These are phyloP conservation scores for Nemurella pictetii DNA, from an alignment of 2,888 invertebrate genomes.

Conservation along the genomic window DNA sequence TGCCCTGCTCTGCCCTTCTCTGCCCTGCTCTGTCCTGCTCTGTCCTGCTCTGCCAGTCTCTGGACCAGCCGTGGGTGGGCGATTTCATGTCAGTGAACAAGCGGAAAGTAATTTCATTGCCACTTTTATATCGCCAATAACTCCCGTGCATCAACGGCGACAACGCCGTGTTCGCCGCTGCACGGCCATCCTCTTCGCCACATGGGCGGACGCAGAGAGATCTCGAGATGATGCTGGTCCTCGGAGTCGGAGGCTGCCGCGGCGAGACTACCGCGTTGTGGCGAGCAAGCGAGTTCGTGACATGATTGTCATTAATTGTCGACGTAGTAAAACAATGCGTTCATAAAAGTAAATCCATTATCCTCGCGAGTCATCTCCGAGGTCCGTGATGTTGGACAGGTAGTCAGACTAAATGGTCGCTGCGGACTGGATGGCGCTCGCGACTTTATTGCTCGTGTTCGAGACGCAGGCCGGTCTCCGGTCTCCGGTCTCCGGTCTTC, in stretches of 20 bases:
- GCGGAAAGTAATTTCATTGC: neutral
- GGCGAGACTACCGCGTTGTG: neutral
- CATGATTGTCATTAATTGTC: neutral
- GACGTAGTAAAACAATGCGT: neutral
- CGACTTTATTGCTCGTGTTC: neutral
- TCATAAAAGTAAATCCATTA: neutral
- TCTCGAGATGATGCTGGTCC: neutral
- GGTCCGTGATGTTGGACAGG: neutral
- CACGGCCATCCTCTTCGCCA: neutral
- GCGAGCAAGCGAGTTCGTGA: neutral
- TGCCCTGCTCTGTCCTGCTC: too few species aligned
- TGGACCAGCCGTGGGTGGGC: neutral
- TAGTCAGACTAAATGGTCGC: neutral
- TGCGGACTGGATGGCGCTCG: neutral
- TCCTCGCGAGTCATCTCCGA: neutral
- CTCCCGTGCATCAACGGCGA: neutral
- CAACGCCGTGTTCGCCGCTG: neutral
- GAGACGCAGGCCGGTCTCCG: neutral
- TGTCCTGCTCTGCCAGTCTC: too few species aligned
- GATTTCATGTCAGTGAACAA: neutral
- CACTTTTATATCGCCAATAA: neutral
- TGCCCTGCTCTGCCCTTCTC: too few species aligned
- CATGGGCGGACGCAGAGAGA: neutral
- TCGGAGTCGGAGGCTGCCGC: neutral
- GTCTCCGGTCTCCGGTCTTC: too few species aligned